Conservation (phyloP, 2,113 vertebrate genomes). For the Syngnathoides biaculeatus region DNA sequence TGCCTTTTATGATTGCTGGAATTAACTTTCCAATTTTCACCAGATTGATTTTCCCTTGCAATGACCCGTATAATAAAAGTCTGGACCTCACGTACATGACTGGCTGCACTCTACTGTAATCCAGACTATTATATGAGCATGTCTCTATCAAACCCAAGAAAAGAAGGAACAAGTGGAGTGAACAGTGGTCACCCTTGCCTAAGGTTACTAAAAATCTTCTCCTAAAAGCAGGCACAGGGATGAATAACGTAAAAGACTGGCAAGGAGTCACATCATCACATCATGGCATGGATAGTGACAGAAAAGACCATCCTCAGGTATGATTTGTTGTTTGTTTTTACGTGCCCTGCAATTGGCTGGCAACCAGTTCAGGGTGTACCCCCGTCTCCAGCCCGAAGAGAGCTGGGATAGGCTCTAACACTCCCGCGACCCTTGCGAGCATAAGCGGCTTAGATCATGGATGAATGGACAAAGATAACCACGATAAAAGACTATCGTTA, state of each 20-base stretch:
- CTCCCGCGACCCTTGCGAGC: too few species aligned
- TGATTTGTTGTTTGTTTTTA: too few species aligned
- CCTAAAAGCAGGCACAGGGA: constrained; percentile 23
- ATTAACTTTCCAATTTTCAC: constrained; percentile 23
- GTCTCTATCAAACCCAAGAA: constrained; percentile 42
- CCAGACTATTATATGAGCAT: constrained; percentile 42
- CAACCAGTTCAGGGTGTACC: too few species aligned
- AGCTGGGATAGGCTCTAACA: too few species aligned
- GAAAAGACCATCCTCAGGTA: constrained; percentile 30
- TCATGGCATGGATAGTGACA: neutral
- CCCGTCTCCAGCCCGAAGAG: too few species aligned
- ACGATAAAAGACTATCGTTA: too few species aligned
- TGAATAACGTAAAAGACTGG: neutral
- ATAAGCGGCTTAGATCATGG: too few species aligned
- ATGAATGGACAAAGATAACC: too few species aligned
- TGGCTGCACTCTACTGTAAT: constrained; percentile 42
- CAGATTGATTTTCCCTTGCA: constrained; percentile 44
- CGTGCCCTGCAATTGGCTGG: too few species aligned
- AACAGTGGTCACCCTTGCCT: constrained; percentile 19
- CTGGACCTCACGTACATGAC: constrained; percentile 29
- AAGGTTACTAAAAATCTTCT: constrained; percentile 43
- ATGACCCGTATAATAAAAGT: constrained; percentile 49
- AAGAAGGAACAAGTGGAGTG: constrained; percentile 45
- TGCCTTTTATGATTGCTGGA: neutral
- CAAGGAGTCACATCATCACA: neutral